These are phyloP conservation scores for Pithys albifrons DNA, from an alignment of 2,113 vertebrate species.

Conservation along the genomic window DNA sequence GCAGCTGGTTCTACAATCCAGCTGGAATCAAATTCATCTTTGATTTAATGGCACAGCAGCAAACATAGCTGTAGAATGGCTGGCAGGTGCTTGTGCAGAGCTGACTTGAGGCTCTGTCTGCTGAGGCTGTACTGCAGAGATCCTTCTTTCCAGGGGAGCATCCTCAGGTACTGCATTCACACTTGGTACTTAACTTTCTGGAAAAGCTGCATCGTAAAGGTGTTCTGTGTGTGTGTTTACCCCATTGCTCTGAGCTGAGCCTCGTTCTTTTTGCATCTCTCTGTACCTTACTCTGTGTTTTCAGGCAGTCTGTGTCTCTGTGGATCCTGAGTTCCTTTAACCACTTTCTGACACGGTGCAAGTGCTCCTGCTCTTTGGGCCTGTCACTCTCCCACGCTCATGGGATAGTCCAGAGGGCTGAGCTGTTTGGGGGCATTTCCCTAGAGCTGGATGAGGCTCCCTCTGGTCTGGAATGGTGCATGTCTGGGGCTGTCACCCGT, in stretches of 20 bases:
- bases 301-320: not conserved
- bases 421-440: not conserved
- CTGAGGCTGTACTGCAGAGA: not conserved
- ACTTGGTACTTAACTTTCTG: not conserved
- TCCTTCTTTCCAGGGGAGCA: not conserved
- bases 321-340: not conserved
- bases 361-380: accelerated
- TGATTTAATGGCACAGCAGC: not conserved
- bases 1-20: not conserved
- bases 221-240: not conserved
- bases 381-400: accelerated
- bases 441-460: not conserved
- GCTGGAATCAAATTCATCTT: not conserved
- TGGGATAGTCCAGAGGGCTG: accelerated
- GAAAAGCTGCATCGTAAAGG: not conserved
- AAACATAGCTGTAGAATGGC: not conserved
- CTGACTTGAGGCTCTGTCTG: not conserved
- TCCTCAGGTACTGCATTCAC: not conserved
- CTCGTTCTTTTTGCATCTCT: not conserved
- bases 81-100: not conserved
- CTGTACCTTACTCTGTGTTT: not conserved
- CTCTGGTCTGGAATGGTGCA: accelerated
- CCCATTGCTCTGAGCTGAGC: not conserved
- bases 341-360: accelerated
- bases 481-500: not conserved